A percentile compares a stretch with the other conserved stretches of the same genome.
phyloP scores from a whole-genome alignment of 1,140 invertebrate genomes.

The Lepidostoma basale region DNA sequence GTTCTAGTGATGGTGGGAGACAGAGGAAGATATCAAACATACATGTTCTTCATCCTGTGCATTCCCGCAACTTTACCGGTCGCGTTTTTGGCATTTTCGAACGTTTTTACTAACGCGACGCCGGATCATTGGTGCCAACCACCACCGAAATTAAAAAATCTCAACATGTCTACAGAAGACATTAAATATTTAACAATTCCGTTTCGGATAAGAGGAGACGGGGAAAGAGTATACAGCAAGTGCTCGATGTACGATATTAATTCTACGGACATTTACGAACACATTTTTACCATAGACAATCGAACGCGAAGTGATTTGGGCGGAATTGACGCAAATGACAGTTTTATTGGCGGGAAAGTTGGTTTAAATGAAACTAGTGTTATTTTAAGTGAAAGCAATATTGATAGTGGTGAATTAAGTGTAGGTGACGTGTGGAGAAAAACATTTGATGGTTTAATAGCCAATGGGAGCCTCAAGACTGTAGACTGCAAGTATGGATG shows the following conservation, averaged over 20 bases:
- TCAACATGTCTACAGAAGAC: conserved; percentile 62
- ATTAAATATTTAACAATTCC: conserved; percentile 64
- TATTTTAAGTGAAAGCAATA: background rate
- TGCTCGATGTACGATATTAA: conserved; percentile 78
- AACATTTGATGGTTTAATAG: conserved; percentile 1
- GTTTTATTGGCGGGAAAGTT: background rate
- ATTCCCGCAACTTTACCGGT: conserved; percentile 70
- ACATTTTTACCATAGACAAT: background rate
- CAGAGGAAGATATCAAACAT: conserved; percentile 71
- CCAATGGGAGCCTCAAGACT: conserved; percentile 17
- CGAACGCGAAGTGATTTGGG: conserved; percentile 44
- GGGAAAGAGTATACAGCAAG: conserved; percentile 60
- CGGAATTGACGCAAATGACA: background rate
- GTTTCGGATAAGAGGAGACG: conserved; percentile 52
- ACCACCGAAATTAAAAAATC: conserved; percentile 60
- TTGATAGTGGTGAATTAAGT: background rate
- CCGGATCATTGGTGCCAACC: conserved; percentile 73
- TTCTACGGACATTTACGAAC: conserved; percentile 50
- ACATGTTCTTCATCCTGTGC: conserved; percentile 72
- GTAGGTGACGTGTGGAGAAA: conserved; percentile 28
- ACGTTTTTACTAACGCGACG: conserved; percentile 73
- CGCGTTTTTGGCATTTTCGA: conserved; percentile 72
- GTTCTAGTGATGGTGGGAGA: conserved; percentile 69
- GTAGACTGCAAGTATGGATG: conserved; percentile 59
- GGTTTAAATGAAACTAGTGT: too few species aligned